phyloP scores from a whole-genome alignment of 1,140 invertebrate species.

The Calosoma granatense region DNA sequence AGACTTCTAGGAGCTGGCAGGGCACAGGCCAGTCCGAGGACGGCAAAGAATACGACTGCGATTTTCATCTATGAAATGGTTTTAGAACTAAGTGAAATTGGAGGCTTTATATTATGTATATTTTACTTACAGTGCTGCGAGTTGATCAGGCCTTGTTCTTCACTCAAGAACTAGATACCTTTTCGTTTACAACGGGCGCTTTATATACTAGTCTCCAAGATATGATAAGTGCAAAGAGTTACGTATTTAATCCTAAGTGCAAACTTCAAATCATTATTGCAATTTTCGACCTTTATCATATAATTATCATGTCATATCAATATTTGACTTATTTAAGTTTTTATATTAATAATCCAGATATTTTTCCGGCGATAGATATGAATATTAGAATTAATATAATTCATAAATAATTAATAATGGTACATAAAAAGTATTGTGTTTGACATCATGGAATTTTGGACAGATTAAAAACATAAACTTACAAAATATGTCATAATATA shows the following conservation, averaged over 20 bases:
- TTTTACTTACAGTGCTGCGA: background rate
- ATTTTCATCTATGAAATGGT: conserved; percentile 16
- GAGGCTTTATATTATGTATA: background rate
- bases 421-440: too few species aligned
- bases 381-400: too few species aligned
- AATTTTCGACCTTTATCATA: too few species aligned
- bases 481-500: too few species aligned
- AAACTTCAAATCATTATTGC: background rate
- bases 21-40: conserved; percentile 12
- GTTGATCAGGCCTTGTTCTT: background rate
- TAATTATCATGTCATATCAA: too few species aligned
- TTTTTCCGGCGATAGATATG: too few species aligned
- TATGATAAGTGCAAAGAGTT: background rate
- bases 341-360: too few species aligned
- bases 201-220: background rate
- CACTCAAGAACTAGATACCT: background rate
- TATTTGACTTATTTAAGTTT: too few species aligned
- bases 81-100: background rate
- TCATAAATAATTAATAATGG: too few species aligned
- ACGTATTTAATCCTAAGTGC: background rate
- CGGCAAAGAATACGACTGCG: conserved; percentile 3
- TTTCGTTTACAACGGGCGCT: background rate
- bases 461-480: too few species aligned
- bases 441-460: too few species aligned
- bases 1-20: conserved; percentile 10